These are phyloP conservation scores for Athrips mouffetella DNA, from an alignment of 2,888 invertebrate genomes.

Conservation along the genomic window DNA sequence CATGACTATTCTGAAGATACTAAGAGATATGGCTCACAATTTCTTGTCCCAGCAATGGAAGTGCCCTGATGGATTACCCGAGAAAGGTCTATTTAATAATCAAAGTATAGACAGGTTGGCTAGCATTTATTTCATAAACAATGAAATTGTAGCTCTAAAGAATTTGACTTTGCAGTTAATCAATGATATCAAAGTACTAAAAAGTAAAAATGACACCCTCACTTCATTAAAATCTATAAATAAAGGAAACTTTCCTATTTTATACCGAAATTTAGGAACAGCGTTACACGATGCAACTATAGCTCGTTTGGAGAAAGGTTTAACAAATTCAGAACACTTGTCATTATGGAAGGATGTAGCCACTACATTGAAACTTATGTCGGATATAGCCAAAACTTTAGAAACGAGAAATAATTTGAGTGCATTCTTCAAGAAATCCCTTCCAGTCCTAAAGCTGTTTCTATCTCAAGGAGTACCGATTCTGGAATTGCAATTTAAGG, in stretches of 20 bases:
- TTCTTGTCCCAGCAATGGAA: constrained; percentile 85
- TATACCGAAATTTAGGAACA: constrained; percentile 82
- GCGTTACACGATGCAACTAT: constrained; percentile 78
- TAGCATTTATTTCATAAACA: constrained; percentile 80
- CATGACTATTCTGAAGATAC: constrained; percentile 57
- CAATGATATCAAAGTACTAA: constrained; percentile 76
- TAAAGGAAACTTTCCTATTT: constrained; percentile 82
- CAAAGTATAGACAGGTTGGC: constrained; percentile 81
- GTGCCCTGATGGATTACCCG: constrained; percentile 77
- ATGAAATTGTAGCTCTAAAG: constrained; percentile 77
- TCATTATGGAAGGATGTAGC: constrained; percentile 82
- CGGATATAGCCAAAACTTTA: constrained; percentile 81
- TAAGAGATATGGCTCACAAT: constrained; percentile 56
- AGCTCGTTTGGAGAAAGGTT: constrained; percentile 61
- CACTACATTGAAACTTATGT: constrained; percentile 80
- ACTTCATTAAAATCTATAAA: constrained; percentile 81
- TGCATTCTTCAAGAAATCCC: constrained; percentile 83
- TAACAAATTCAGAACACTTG: constrained; percentile 80
- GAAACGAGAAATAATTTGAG: constrained; percentile 81
- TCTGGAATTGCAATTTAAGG: constrained; percentile 84
- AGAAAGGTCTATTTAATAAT: constrained; percentile 82
- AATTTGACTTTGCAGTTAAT: constrained; percentile 75
- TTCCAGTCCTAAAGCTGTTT: constrained; percentile 82
- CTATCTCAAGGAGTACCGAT: constrained; percentile 85
- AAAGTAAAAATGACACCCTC: constrained; percentile 78